Conservation (phyloP, 2,797 vertebrate genomes). For the Merluccius polli region DNA sequence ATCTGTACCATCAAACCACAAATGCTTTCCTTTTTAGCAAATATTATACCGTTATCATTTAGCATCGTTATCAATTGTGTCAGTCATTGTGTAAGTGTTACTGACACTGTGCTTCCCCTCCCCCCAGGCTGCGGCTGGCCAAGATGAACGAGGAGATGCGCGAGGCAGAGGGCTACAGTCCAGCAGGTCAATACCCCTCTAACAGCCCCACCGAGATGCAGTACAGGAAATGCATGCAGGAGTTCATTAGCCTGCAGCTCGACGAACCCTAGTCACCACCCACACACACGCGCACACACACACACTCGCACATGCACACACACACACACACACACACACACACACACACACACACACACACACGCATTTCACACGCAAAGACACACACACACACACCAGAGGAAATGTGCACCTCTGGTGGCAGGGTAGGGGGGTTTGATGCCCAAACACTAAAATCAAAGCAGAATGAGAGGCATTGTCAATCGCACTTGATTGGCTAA, state of each 20-base stretch:
- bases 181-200: constrained; percentile 96
- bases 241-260: constrained; percentile 93
- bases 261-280: constrained; percentile 72
- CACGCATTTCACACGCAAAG: too few relatives aligned
- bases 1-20: too few relatives aligned
- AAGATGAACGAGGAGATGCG: constrained; percentile 99
- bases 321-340: not conserved
- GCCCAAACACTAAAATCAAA: constrained; percentile 13
- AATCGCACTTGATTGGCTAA: not conserved
- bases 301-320: not conserved
- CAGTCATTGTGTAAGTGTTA: too few relatives aligned
- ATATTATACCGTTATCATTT: too few relatives aligned
- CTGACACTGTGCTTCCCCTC: not conserved
- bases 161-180: constrained; percentile 95
- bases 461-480: not conserved
- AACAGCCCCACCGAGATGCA: constrained; percentile 96
- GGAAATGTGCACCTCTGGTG: constrained; percentile 13
- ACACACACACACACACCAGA: not conserved
- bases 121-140: constrained; percentile 89
- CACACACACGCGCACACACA: not conserved
- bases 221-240: constrained; percentile 96
- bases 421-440: constrained; percentile 31
- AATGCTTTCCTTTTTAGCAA: too few relatives aligned
- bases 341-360: not conserved
- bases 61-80: too few relatives aligned